Percentiles rank a stretch among this genome's conserved stretches.
phyloP scores from a whole-genome alignment of 2,797 vertebrate genomes.

The Semaprochilodus insignis region DNA sequence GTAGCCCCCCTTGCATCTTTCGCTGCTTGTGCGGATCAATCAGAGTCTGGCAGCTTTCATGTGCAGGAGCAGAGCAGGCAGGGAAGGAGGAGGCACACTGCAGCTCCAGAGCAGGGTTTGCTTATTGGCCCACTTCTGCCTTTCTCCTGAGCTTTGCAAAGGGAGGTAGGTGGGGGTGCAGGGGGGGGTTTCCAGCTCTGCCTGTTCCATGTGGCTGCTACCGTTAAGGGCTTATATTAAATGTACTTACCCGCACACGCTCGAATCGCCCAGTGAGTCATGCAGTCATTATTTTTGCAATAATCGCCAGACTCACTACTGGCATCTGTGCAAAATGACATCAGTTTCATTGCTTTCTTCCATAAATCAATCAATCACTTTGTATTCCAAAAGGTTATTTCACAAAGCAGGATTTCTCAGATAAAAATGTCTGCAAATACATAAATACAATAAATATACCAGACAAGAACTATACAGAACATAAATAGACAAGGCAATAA shows the following conservation, averaged over 20 bases:
- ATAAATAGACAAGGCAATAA: too few relatives aligned
- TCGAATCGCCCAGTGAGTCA: background rate
- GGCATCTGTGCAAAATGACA: background rate
- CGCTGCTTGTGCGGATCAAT: background rate
- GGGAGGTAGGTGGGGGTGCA: background rate
- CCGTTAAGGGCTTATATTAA: background rate
- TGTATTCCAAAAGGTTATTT: background rate
- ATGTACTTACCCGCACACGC: background rate
- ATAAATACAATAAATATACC: too few relatives aligned
- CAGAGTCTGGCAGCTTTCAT: constrained; percentile 13
- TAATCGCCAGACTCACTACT: background rate
- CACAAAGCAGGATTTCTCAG: background rate
- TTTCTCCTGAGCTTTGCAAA: constrained; percentile 13
- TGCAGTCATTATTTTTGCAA: background rate
- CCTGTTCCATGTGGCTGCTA: constrained; percentile 3
- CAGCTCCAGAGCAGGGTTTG: background rate
- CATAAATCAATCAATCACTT: background rate
- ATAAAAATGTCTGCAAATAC: too few relatives aligned
- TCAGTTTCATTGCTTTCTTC: background rate
- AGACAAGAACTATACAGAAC: too few relatives aligned
- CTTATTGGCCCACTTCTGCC: constrained; percentile 19
- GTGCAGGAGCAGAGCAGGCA: constrained; percentile 11
- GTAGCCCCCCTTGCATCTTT: constrained; percentile 5
- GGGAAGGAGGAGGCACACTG: constrained; percentile 11
- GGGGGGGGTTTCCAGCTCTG: background rate